Base-by-base conservation (phyloP, 1,140 invertebrate genomes). In the Tigriopus japonicus region DNA sequence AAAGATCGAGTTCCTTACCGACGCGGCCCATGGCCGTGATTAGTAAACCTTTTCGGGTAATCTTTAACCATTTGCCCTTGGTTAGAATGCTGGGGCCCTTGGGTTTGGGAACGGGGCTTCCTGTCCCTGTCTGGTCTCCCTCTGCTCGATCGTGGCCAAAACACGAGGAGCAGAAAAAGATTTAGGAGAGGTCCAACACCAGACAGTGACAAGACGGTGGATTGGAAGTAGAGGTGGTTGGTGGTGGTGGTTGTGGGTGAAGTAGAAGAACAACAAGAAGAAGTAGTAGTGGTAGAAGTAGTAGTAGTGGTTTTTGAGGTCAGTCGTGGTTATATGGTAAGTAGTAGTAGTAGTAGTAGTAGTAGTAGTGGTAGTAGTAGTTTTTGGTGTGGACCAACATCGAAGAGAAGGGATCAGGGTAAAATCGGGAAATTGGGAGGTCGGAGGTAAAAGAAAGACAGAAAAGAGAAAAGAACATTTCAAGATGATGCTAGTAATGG, bases 41-140 rank as follows among this genome's bases (percentile, higher is more conserved):
- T 40, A 58, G 23, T 42, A 58, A 58, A 14, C 55, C 55, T 58
- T 58, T 58, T 40, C 55, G 17, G n/a, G 55, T 58, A 7, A 58
- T 23, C 40, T 58, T 58, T 28, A 58, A 41, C 55, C 55, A 58
- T 58, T 58, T 58, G 35, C 55, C 55, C 42, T 58, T 58, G 14
- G 40, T 58, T 28, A 41, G 55, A 35, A 35, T 35, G 28, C 28
- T 35, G 28, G 28, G 28, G 28, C 28, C 28, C 28, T 35, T 35
- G 28, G 28, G 28, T 35, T 35, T 35, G 28, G 28, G 28, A 35
- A 35, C 9, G 28, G 28, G 28, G 28, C 28, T 35, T 35, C 28
- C 28, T 35, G 28, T 35, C 28, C 28, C 28, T 35, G 28, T 35
- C 28, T 35, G 28, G 9, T 35, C 28, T 35, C 28, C 28, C 28